phyloP scores from a whole-genome alignment of 2,113 vertebrate species.

The Crotalus tigris region DNA sequence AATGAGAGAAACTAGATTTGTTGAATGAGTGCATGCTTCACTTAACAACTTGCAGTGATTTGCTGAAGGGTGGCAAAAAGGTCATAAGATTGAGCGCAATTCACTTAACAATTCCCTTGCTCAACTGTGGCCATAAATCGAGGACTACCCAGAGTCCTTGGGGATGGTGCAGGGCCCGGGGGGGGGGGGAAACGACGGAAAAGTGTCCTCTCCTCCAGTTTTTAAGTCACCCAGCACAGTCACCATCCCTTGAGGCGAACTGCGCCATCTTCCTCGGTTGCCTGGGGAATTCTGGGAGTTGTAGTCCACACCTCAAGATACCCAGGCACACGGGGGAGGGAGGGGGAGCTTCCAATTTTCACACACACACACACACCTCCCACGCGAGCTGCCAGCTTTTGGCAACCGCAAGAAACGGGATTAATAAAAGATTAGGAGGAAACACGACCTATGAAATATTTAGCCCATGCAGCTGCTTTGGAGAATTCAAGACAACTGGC shows the following conservation, averaged over 20 bases:
- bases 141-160: background rate
- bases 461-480: constrained; percentile 16
- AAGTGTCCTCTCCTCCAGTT: background rate
- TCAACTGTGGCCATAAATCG: background rate
- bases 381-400: background rate
- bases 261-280: background rate
- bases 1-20: background rate
- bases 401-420: constrained; percentile 33
- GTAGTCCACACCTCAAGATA: background rate
- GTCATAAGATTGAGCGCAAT: too few relatives aligned
- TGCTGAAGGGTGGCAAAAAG: background rate
- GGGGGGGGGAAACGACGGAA: too few relatives aligned
- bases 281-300: background rate
- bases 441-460: constrained; percentile 56
- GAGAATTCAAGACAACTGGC: constrained; percentile 4
- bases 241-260: background rate
- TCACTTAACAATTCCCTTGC: too few relatives aligned
- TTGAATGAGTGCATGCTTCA: background rate
- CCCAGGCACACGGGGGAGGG: background rate
- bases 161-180: background rate
- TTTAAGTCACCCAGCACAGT: background rate
- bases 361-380: background rate
- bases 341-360: background rate
- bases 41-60: background rate
- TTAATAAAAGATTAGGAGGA: constrained; percentile 55